Evolutionary conservation across 2,797 vertebrate genomes (phyloP), one percentile per base, ranked within the genome.

Genomic region (Falco biarmicus): DNA sequence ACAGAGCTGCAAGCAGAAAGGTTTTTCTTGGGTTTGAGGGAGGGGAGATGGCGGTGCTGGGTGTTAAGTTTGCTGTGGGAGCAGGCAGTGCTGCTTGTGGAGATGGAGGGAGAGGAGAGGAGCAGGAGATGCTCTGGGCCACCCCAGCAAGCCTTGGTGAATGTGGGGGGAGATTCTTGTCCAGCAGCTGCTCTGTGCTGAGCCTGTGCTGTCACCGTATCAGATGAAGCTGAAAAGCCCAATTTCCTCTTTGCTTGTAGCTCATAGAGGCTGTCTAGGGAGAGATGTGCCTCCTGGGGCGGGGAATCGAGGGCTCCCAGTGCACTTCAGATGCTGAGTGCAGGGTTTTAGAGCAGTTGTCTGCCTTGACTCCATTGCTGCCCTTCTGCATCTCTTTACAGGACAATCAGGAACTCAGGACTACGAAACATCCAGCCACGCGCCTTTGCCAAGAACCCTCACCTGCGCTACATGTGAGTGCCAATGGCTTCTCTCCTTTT

Each of bases 381-480:
- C 94, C 32, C 54, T 89, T 95, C 66, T 77, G 14, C 28, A 14
- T 96, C 32, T 97, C 65, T 95, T 94, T 79, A 5, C 95, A 99
- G 99, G 97, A 99, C 99, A 88, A 99, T 99, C 92, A 99, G 98
- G 91, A 99, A 98, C 97, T 99, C 99, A 97, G 99, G 98, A 98
- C 98, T 99, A 84, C 97, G 98, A 56, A 97, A 91, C 31, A 99
- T 99, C 97, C 99, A 99, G 93, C 96, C 98, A 10, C 98, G 98
- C 43, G 99, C 98, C 77, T 99, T 99, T 79, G 98, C 98, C 96
- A 99, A 99, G 98, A 99, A 99, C 95, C 99, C 99, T 32, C 98
- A 99, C 61, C 98, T 99, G 95, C 99, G 97, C 91, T 99, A 99
- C 97, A 99, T 99, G 99, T 99, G 97, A 99, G 99, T 99, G 90